Percentiles rank a stretch among this genome's conserved stretches.
These are phyloP conservation scores for Drosophila dunni DNA, from an alignment of 1,140 invertebrate genomes.

Conservation along the genomic window DNA sequence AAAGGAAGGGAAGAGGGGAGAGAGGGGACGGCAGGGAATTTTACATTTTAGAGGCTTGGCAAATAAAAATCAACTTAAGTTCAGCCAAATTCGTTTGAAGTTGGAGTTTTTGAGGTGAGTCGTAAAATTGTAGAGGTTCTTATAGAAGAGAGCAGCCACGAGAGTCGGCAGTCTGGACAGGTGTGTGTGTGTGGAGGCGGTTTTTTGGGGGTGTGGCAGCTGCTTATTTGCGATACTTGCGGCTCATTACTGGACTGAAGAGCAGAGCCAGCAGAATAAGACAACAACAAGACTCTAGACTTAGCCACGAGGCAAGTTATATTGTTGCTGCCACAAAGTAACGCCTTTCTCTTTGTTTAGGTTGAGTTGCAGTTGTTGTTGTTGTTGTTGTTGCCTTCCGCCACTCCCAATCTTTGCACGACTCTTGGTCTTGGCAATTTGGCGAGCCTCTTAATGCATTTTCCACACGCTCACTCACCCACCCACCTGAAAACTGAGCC, in stretches of 20 bases:
- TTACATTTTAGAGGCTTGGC: slow-evolving; percentile 50
- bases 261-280: slow-evolving; percentile 31
- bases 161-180: slow-evolving; percentile 21
- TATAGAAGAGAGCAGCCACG: slow-evolving; percentile 3
- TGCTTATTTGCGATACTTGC: slow-evolving; percentile 70
- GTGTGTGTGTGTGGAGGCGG: slow-evolving; percentile 39
- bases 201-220: slow-evolving; percentile 56
- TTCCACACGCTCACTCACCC: slow-evolving; percentile 55
- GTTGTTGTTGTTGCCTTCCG: slow-evolving; percentile 27
- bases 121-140: not conserved
- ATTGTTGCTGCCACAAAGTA: slow-evolving; percentile 49
- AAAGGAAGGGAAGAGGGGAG: no score
- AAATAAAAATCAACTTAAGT: slow-evolving; percentile 48
- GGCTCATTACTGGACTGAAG: slow-evolving; percentile 63
- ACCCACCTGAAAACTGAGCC: slow-evolving; percentile 50
- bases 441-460: slow-evolving; percentile 60
- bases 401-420: slow-evolving; percentile 76
- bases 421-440: slow-evolving; percentile 64
- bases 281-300: slow-evolving; percentile 2
- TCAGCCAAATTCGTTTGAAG: slow-evolving; percentile 30
- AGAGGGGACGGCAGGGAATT: not conserved
- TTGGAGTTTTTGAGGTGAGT: slow-evolving; percentile 9
- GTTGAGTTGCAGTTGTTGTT: slow-evolving; percentile 10
- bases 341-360: slow-evolving; percentile 76
- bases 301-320: slow-evolving; percentile 19